These are phyloP conservation scores for Drosophila longiperda DNA, from an alignment of 2,888 invertebrate species.

Conservation along the genomic window DNA sequence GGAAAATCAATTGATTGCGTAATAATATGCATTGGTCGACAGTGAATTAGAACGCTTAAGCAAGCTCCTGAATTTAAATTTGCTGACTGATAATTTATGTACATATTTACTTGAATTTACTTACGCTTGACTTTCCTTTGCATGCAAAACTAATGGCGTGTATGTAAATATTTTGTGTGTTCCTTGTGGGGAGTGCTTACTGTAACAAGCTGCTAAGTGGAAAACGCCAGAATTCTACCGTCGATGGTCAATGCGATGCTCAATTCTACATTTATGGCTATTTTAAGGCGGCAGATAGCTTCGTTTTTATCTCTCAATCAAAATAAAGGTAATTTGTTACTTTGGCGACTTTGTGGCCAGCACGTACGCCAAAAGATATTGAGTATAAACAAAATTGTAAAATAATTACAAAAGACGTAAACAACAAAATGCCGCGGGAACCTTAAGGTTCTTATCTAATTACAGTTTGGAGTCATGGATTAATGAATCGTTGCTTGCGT, in stretches of 20 bases:
- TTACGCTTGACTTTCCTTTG: background rate
- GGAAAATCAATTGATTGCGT: background rate
- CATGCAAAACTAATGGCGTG: background rate
- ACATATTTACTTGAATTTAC: background rate
- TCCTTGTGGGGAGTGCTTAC: slow-evolving; percentile 12
- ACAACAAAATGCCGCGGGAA: slow-evolving; percentile 31
- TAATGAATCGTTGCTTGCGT: slow-evolving; percentile 15
- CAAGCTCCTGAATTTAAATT: background rate
- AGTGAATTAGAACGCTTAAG: background rate
- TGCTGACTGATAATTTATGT: background rate
- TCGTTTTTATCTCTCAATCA: slow-evolving; percentile 37
- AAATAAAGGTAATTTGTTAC: slow-evolving; percentile 53
- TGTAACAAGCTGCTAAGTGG: slow-evolving; percentile 40
- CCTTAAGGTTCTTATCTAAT: slow-evolving; percentile 40
- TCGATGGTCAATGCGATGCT: slow-evolving; percentile 27
- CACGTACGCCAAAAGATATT: slow-evolving; percentile 59
- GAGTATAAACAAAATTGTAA: slow-evolving; percentile 67
- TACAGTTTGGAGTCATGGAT: slow-evolving; percentile 27
- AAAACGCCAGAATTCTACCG: slow-evolving; percentile 24
- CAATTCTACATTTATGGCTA: slow-evolving; percentile 44
- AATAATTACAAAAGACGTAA: slow-evolving; percentile 30
- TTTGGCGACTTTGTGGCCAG: slow-evolving; percentile 54
- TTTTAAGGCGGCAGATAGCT: slow-evolving; percentile 35
- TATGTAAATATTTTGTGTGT: background rate
- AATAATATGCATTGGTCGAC: background rate